Base-by-base conservation (phyloP, 2,797 vertebrate species). In the Aphelocoma californica region DNA sequence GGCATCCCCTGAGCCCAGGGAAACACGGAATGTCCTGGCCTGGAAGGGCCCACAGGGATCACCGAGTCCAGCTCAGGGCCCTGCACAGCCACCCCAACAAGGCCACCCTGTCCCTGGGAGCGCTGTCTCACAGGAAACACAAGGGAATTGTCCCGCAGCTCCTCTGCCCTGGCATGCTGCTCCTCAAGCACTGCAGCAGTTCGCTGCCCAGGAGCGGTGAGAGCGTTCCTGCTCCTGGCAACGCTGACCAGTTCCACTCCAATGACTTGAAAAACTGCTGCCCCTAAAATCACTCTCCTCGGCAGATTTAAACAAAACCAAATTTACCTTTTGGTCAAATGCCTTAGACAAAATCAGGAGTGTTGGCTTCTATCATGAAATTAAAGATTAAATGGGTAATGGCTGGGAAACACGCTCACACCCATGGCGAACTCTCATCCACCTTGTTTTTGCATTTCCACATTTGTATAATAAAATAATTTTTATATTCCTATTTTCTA, bases 401-500 rank as follows among this genome's bases (percentile, higher is more conserved):
- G 32, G 44, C 40, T 73, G 75, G 61, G 69, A 74, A 83, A 51
- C 16, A 12, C 3, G 7, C 50, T 40, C n/a, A 20, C 5, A 2
- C 53, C 38, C 45, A 13, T 10, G n/a, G n/a, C 19, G 60, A 81
- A 20, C 64, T 38, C 44, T 71, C 36, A 44, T 38, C 38, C 38
- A 1, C 13, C 73, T 18, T 51, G 14, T 0, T 18, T 34, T 47
- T 61, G 15, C 20, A 45, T 61, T 67, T 50, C 56, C 70, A 25
- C 57, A 4, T 14, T 7, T 19, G 7, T 10, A 3, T 7, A 15
- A 64, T 11, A 21, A 25, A 21, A 28, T 6, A 6, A 16, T 23
- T 32, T 6, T 1, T 21, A 5, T 10, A 4, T n/a, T 50, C n/a
- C 0, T 21, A 3, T 42, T 77, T 51, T 26, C 56, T 32, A 4